Evolutionary conservation across 2,888 invertebrate species (phyloP).

Genomic region (Pristionchus mayeri): DNA sequence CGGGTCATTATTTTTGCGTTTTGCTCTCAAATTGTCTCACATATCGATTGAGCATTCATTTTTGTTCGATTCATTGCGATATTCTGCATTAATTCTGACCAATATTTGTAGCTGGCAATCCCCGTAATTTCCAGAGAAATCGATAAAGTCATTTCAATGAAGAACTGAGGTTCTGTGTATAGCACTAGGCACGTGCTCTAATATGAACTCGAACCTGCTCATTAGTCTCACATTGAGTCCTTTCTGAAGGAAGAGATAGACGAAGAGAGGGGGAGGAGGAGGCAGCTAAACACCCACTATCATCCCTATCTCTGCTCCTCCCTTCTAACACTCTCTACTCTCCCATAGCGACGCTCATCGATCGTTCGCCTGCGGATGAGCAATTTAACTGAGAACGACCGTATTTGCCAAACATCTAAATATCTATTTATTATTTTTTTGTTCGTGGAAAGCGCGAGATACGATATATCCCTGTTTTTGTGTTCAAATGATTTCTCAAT

Average conservation of each 20-base stretch:
- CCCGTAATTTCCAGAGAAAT: background rate
- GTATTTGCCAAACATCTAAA: too few relatives aligned
- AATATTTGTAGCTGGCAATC: background rate
- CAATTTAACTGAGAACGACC: too few relatives aligned
- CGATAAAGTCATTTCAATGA: background rate
- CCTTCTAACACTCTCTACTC: background rate
- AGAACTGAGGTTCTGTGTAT: background rate
- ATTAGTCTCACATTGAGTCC: background rate
- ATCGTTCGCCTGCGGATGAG: too few relatives aligned
- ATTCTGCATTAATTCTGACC: too few relatives aligned
- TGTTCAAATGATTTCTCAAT: too few relatives aligned
- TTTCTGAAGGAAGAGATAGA: background rate
- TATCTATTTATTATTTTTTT: too few relatives aligned
- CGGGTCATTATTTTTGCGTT: background rate
- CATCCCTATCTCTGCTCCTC: background rate
- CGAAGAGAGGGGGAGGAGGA: background rate
- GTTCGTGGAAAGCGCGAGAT: too few relatives aligned
- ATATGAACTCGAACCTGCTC: background rate
- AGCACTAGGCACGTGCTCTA: background rate
- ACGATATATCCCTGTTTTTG: too few relatives aligned
- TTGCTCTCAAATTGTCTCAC: background rate
- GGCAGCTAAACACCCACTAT: background rate
- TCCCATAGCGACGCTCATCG: background rate
- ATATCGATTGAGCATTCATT: background rate
- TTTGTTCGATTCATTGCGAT: background rate